These are phyloP conservation scores for Scaptodrosophila lebanonensis DNA, from an alignment of 1,140 invertebrate species.

Conservation along the genomic window DNA sequence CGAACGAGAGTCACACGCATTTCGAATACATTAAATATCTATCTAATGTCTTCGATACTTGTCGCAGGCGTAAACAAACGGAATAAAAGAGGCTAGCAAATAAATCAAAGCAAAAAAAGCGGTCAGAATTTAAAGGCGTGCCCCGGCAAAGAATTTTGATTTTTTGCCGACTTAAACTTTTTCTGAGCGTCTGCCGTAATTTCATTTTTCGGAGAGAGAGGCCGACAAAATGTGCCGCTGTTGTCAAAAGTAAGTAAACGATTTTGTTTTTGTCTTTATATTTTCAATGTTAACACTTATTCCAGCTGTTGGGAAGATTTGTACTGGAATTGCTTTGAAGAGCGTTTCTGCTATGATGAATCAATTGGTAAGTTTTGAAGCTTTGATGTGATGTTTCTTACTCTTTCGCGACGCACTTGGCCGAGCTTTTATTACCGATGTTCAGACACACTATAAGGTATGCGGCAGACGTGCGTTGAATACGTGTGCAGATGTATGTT, in stretches of 20 bases:
- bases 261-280: conserved; percentile 17
- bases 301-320: conserved; percentile 80
- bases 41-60: conserved; percentile 16
- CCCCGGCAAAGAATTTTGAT: no score
- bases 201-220: no score
- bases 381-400: conserved; percentile 24
- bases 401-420: conserved; percentile 6
- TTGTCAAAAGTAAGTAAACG: conserved; percentile 71
- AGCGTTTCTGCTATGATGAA: conserved; percentile 81
- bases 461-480: no score
- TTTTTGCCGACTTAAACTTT: no score
- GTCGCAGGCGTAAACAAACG: conserved; percentile 18
- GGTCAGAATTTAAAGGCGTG: conserved; percentile 9
- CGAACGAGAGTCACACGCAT: conserved; percentile 53
- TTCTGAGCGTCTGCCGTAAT: no score
- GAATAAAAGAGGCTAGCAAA: conserved; percentile 41
- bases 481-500: conserved; percentile 28
- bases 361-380: conserved; percentile 78
- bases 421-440: conserved; percentile 4
- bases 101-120: conserved; percentile 10
- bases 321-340: conserved; percentile 81
- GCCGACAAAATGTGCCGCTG: conserved; percentile 71
- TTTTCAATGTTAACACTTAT: conserved; percentile 10
- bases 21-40: conserved; percentile 15
- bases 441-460: no score